These are phyloP conservation scores for Microtus ochrogaster DNA, from an alignment of 2,113 vertebrate species.

Conservation along the genomic window DNA sequence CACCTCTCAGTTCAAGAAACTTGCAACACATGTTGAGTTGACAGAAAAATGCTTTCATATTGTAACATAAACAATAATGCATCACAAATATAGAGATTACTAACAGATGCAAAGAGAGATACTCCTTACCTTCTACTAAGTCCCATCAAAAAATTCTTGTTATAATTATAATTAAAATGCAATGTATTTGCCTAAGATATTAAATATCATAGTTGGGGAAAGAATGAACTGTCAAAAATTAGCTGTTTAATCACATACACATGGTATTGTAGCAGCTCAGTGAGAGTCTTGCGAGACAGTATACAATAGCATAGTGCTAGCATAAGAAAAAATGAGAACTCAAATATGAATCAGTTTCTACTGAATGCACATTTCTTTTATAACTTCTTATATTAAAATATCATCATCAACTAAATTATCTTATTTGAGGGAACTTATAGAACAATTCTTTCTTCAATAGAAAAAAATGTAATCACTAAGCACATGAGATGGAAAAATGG, in stretches of 20 bases:
- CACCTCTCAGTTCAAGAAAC: background rate
- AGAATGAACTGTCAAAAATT: background rate
- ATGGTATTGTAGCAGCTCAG: accelerated
- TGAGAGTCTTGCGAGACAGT: background rate
- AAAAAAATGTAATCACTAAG: background rate
- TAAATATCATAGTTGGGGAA: background rate
- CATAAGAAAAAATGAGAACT: background rate
- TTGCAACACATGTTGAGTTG: background rate
- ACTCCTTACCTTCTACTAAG: background rate
- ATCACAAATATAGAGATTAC: background rate
- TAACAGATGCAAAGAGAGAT: background rate
- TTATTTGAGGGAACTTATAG: background rate
- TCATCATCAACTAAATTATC: background rate
- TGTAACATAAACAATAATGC: background rate
- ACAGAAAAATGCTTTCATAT: background rate
- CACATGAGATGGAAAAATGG: background rate
- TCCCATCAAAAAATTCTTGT: background rate
- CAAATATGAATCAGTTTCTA: background rate
- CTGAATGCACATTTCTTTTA: background rate
- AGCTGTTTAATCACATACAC: background rate
- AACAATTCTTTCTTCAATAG: background rate
- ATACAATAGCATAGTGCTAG: background rate
- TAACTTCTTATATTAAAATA: background rate
- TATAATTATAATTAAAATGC: background rate
- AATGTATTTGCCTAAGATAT: background rate